phyloP scores from a whole-genome alignment of 2,888 invertebrate species.

The Nephrotoma guestfalica region DNA sequence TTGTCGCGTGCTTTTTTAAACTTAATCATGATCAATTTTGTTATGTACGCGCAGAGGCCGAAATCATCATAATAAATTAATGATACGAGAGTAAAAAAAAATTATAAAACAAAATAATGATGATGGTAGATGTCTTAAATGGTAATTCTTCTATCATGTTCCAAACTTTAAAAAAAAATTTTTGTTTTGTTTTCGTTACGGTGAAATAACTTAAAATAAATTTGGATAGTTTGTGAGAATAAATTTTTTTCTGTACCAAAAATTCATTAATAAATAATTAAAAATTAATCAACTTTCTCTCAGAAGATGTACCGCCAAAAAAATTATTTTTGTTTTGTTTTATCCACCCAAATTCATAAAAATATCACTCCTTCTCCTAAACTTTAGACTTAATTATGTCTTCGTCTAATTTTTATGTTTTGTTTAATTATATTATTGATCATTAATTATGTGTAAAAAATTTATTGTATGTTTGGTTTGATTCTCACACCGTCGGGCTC shows the following conservation, averaged over 20 bases:
- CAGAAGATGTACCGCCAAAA: background rate
- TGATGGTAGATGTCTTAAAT: background rate
- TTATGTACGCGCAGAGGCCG: background rate
- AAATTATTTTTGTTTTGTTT: background rate
- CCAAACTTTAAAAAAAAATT: background rate
- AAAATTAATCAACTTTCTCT: conserved; percentile 3
- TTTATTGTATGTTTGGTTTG: background rate
- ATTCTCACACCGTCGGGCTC: background rate
- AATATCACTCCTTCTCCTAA: background rate
- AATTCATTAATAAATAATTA: conserved; percentile 4
- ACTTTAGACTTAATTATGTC: background rate
- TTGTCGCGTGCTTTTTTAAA: background rate
- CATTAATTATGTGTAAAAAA: background rate
- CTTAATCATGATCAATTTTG: background rate
- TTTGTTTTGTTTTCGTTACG: background rate
- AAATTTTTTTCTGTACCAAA: background rate
- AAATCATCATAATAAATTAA: background rate
- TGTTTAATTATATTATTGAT: background rate
- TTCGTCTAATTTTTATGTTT: background rate
- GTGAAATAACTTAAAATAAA: background rate
- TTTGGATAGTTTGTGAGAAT: background rate
- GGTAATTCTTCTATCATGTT: background rate
- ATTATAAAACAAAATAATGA: background rate
- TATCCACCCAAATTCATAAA: background rate
- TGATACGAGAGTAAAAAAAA: background rate